Evolutionary conservation across 35 echinoderm and acorn worm species (phyloP).

Genomic region (Chiridota heheva): DNA sequence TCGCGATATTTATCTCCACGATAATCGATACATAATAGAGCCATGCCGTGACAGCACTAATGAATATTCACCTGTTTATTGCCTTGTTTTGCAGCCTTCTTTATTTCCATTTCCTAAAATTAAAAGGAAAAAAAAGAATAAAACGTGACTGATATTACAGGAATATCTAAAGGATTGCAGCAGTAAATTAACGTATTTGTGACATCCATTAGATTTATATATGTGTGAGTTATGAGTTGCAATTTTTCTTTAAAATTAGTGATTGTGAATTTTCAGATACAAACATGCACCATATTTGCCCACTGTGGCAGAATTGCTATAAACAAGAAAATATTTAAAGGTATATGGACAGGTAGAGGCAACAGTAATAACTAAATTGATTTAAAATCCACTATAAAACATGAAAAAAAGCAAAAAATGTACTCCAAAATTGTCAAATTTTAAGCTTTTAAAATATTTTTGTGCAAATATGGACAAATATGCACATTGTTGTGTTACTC

Average conservation of each 20-base stretch:
- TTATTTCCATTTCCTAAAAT: slow-evolving; percentile 85
- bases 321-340: not conserved
- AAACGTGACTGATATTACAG: not conserved
- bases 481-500: too few relatives aligned
- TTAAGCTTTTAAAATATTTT: too few relatives aligned
- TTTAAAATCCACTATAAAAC: too few relatives aligned
- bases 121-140: not conserved
- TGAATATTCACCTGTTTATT: slow-evolving; percentile 94
- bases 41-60: too few relatives aligned
- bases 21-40: too few relatives aligned
- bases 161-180: not conserved
- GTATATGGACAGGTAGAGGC: too few relatives aligned
- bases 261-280: not conserved
- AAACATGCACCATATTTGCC: not conserved
- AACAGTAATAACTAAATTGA: too few relatives aligned
- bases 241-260: not conserved
- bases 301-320: not conserved
- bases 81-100: slow-evolving; percentile 86
- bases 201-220: not conserved
- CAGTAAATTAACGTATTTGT: not conserved
- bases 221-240: not conserved
- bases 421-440: too few relatives aligned
- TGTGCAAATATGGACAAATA: too few relatives aligned
- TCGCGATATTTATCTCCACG: too few relatives aligned
- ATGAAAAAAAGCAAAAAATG: too few relatives aligned